phyloP scores from a whole-genome alignment of 1,140 invertebrate species.

The Saxidomus purpurata region DNA sequence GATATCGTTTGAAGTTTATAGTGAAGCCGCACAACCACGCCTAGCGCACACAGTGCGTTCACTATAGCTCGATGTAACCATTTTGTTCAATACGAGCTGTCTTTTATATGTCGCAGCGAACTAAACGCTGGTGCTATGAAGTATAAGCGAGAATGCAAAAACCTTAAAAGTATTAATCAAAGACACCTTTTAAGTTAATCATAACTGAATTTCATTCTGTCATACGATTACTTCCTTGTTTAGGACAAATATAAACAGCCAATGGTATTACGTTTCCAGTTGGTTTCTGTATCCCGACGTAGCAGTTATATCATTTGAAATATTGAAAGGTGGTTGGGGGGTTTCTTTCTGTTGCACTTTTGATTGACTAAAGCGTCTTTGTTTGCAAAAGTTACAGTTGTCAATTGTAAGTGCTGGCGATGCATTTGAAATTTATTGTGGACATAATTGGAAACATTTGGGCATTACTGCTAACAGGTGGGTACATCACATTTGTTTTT shows the following conservation, averaged over 20 bases:
- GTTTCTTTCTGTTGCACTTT: neutral
- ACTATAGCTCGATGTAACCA: too few species aligned
- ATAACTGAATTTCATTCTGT: neutral
- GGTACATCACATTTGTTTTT: neutral
- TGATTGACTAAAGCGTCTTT: neutral
- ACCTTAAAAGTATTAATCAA: neutral
- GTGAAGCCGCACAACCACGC: too few species aligned
- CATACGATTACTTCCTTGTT: neutral
- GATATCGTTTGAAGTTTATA: too few species aligned
- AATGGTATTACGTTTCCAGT: neutral
- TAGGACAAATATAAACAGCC: conserved; percentile 11
- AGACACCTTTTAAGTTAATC: neutral
- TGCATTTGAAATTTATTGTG: neutral
- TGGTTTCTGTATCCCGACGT: neutral
- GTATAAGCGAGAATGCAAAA: too few species aligned
- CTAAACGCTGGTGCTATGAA: too few species aligned
- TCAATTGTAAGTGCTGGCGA: neutral
- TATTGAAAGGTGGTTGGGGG: neutral
- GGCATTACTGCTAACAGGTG: neutral
- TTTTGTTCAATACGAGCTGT: too few species aligned
- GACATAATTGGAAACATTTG: neutral
- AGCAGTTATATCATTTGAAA: neutral
- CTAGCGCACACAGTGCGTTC: too few species aligned
- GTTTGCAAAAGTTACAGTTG: neutral
- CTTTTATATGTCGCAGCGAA: too few species aligned